These are phyloP conservation scores for Ictidomys tridecemlineatus DNA, from an alignment of 2,113 vertebrate genomes.

Conservation along the genomic window DNA sequence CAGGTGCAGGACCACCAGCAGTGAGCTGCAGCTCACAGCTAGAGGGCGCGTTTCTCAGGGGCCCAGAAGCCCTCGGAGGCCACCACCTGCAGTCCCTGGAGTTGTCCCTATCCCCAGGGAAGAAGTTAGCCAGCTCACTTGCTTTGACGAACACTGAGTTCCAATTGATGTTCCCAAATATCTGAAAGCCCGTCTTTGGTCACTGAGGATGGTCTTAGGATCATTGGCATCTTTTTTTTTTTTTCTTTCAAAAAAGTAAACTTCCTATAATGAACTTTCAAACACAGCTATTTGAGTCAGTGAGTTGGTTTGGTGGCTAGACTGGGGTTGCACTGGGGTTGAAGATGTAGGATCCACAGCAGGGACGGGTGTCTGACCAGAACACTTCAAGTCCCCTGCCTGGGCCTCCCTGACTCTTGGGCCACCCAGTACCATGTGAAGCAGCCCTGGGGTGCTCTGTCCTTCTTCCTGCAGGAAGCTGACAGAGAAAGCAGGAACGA, in stretches of 20 bases:
- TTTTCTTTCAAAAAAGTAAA: not conserved
- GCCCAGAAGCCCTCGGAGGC: not conserved
- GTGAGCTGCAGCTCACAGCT: not conserved
- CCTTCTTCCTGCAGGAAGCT: not conserved
- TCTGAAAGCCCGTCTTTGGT: not conserved
- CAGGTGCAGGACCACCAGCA: rapidly evolving
- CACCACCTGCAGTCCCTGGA: not conserved
- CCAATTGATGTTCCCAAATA: not conserved
- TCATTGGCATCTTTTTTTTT: not conserved
- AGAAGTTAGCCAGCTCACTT: not conserved
- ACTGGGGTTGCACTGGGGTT: too few relatives aligned
- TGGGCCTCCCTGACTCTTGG: not conserved
- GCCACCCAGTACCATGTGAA: not conserved
- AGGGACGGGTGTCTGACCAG: not conserved
- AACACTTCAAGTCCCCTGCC: not conserved
- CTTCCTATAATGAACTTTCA: not conserved
- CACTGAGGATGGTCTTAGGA: not conserved
- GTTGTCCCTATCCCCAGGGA: not conserved
- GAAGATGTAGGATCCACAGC: not conserved
- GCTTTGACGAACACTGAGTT: too few relatives aligned
- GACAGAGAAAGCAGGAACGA: not conserved
- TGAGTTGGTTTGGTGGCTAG: not conserved
- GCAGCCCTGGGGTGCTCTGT: too few relatives aligned
- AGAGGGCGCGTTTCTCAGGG: not conserved
- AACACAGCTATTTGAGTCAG: not conserved